phyloP scores from a whole-genome alignment of 64 coral and sea anemone species.

The Stichodactyla helianthus region DNA sequence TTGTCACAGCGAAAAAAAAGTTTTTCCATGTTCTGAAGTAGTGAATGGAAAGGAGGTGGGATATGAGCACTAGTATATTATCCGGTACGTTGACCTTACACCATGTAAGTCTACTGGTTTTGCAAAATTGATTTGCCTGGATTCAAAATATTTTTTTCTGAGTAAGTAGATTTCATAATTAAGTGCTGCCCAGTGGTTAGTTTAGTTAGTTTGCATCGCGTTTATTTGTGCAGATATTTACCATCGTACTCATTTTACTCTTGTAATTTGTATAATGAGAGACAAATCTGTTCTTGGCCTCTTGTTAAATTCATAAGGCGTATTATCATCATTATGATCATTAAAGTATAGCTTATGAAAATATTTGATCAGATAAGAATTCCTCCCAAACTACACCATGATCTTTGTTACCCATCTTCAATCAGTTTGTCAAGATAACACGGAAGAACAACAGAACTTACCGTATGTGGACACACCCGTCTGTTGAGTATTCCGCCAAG shows the following conservation, averaged over 20 bases:
- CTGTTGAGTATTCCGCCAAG: background rate
- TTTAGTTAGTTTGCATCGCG: background rate
- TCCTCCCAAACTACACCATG: background rate
- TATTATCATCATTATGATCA: slow-evolving; percentile 4
- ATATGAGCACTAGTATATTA: too few relatives aligned
- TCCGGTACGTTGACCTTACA: too few relatives aligned
- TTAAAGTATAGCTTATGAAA: background rate
- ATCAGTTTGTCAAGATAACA: background rate
- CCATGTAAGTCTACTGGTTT: too few relatives aligned
- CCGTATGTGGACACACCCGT: background rate
- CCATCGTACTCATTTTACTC: background rate
- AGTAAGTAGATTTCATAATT: too few relatives aligned
- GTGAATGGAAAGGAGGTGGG: too few relatives aligned
- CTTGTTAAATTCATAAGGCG: background rate
- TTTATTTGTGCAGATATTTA: slow-evolving; percentile 1
- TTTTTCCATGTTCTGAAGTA: too few relatives aligned
- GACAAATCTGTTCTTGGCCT: background rate
- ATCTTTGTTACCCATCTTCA: background rate
- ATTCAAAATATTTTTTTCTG: too few relatives aligned
- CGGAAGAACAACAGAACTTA: background rate
- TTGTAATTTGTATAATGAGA: background rate
- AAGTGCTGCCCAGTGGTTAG: background rate
- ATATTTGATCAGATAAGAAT: background rate
- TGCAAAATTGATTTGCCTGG: too few relatives aligned
- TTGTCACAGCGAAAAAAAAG: too few relatives aligned